These are phyloP conservation scores for Tenthredo mesomela DNA, from an alignment of 2,888 invertebrate species.

Conservation along the genomic window DNA sequence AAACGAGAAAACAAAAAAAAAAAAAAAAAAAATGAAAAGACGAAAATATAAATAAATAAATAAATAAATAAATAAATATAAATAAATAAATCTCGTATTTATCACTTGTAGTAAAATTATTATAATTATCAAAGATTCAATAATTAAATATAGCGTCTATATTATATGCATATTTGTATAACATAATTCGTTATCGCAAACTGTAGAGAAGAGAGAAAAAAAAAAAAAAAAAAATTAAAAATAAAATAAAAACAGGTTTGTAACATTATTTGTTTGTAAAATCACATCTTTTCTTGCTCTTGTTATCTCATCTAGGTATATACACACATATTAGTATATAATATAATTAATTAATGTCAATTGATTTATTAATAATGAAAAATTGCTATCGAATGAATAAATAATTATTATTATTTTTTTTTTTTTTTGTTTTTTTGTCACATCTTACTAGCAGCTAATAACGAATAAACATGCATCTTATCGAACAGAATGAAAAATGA, in stretches of 20 bases:
- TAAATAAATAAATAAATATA: not conserved
- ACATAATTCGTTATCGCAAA: constrained; percentile 14
- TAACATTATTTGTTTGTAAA: not conserved
- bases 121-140: not conserved
- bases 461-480: constrained; percentile 34
- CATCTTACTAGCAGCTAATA: constrained; percentile 28
- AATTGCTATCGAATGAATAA: constrained; percentile 6
- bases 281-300: not conserved
- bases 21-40: not conserved
- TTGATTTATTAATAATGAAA: not conserved
- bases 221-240: too few species aligned
- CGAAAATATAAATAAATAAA: not conserved
- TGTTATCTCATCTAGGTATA: not conserved
- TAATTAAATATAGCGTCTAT: not conserved
- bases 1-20: constrained; percentile 36
- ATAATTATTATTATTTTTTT: not conserved
- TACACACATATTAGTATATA: not conserved
- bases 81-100: not conserved
- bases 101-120: not conserved
- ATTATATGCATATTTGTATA: not conserved
- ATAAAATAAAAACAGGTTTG: not conserved
- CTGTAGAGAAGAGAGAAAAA: not conserved
- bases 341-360: not conserved
- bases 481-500: not conserved
- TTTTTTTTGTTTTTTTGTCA: not conserved